Evolutionary conservation across 2,797 vertebrate species (phyloP).

Genomic region (Thunnus albacares): DNA sequence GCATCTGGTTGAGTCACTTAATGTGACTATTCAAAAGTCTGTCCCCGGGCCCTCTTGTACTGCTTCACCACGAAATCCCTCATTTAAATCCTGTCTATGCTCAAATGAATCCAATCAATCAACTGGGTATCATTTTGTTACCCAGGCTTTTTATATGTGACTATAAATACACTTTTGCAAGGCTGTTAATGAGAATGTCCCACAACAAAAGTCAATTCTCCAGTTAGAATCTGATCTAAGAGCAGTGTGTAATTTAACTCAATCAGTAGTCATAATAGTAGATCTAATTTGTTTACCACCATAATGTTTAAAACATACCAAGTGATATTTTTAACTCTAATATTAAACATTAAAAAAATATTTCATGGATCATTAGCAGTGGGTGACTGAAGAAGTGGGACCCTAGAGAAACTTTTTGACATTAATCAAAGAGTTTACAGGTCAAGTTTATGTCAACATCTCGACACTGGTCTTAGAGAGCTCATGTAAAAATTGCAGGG

Average conservation of each 20-base stretch:
- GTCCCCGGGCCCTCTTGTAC: constrained; percentile 36
- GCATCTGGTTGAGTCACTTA: constrained; percentile 53
- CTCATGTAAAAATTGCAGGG: constrained; percentile 57
- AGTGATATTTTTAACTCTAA: background rate
- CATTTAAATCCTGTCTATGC: constrained; percentile 30
- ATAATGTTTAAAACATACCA: constrained; percentile 6
- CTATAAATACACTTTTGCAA: constrained; percentile 57
- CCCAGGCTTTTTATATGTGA: constrained; percentile 25
- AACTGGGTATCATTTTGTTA: constrained; percentile 31
- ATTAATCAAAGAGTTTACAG: constrained; percentile 38
- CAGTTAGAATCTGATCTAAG: constrained; percentile 21
- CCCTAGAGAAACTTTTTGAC: constrained; percentile 15
- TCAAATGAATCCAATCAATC: constrained; percentile 36
- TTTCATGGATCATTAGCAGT: background rate
- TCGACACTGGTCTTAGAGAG: constrained; percentile 26
- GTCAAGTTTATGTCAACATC: constrained; percentile 53
- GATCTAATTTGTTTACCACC: constrained; percentile 18
- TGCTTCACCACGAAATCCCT: constrained; percentile 28
- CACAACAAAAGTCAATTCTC: constrained; percentile 33
- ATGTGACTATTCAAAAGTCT: constrained; percentile 37
- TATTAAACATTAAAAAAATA: background rate
- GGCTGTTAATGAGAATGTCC: constrained; percentile 50
- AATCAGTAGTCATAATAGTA: constrained; percentile 16
- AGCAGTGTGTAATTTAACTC: constrained; percentile 20
- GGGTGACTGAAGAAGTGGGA: constrained; percentile 16